Base-by-base conservation (phyloP, 2,888 invertebrate genomes). In the Tuta absoluta region DNA sequence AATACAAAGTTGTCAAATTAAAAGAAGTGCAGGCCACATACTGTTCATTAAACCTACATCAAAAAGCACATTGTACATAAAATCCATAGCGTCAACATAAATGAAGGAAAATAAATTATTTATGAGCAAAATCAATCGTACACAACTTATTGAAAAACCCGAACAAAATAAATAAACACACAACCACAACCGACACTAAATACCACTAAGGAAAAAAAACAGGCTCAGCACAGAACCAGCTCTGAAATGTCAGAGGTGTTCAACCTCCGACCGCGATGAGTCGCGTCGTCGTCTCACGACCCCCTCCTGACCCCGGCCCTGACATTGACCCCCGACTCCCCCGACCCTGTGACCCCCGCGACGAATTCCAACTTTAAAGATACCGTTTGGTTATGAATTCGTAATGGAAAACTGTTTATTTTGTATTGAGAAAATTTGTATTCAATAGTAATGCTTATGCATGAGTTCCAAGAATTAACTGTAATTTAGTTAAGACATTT, bases 221-320 rank as follows among this genome's bases (percentile, higher is more conserved):
- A 14, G 45, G 33, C 53, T 17, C 19, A 38, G 10, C 51, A 4
- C 12, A 53, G 51, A 56, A 56, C 56, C 28, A 53, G 53, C 53
- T 33, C 23, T 59, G 28, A 67, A 67, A 67, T 65, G 67, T 64
- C 67, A 67, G 65, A 65, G 67, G 67, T 62, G 23, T 19, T 38
- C 51, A 62, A 62, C 62, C 62, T 62, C 45, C 38, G 45, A 33
- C 62, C 62, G 61, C 51, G 33, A 33, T 24, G 53, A 41, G 21
- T 53, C 62, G 28, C 11, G 23, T n/a, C 23, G 60, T 24, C 23
- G 28, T 24, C 37, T 12, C 24, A 24, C 62, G 62, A 53, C 62
- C 53, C 38, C 19, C 51, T 21, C 33, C 19, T 45, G 62, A 62
- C 62, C 59, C 59, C 41, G 41, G 41, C 41, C 59, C 33, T 59